Evolutionary conservation across 2,797 vertebrate genomes (phyloP), one percentile per base, ranked within the genome.

Genomic region (Artibeus lituratus): DNA sequence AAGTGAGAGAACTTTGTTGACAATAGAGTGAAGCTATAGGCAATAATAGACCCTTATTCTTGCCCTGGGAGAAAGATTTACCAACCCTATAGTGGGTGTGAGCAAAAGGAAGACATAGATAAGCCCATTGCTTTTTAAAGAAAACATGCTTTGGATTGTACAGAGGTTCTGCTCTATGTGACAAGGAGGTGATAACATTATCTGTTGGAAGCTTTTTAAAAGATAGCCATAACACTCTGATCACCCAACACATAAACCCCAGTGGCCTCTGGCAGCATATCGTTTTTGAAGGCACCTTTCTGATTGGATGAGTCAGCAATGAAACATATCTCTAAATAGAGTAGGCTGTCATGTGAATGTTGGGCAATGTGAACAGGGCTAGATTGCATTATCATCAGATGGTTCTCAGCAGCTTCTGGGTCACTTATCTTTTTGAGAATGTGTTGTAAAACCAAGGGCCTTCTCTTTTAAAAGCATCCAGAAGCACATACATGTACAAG

Each of bases 101-200:
- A 95, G 59, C 72, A 87, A 84, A 94, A 94, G 44, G 49, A 69
- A 42, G 84, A 37, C 47, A 72, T 16, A 81, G 65, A 88, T 73
- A 96, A 96, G 59, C 39, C 44, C 32, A 37, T 91, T 44, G 10
- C 90, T 86, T 97, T 95, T 96, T 69, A 74, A 94, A 95, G 82
- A 81, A 94, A 96, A 67, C 84, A 65, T 93, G 78, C 83, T 89
- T 92, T 93, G 92, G 53, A 85, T 95, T 88, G 70, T 26, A 74
- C 24, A 77, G 73, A 92, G 88, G 57, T 86, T 95, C 47, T 84
- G 76, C n/a, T 94, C 86, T 77, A 2, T 74, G 16, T 81, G 94
- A 96, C 94, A 95, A 95, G 80, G 65, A 89, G 92, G 70, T 81
- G 70, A 97, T 91, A 92, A 47, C 59, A 89, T 92, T 91, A 77